Percentiles rank a stretch among this genome's conserved stretches.
These are phyloP conservation scores for Drosophila kikkawai DNA, from an alignment of 1,140 invertebrate species.

Conservation along the genomic window DNA sequence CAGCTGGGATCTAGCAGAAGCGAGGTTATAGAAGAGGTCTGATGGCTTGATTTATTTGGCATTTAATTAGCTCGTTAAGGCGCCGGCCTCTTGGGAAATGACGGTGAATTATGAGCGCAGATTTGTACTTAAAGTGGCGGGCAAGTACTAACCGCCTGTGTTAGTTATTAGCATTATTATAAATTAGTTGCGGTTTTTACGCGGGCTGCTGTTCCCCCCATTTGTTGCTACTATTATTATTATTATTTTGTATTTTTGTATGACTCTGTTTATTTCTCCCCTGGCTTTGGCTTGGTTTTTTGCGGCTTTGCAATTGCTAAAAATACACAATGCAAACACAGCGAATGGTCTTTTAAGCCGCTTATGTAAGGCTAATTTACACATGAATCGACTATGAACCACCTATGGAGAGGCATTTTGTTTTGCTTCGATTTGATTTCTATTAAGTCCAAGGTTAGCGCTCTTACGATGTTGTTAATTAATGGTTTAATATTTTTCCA, in stretches of 20 bases:
- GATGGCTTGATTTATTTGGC: slow-evolving; percentile 56
- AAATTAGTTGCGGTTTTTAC: slow-evolving; percentile 74
- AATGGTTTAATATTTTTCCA: slow-evolving; percentile 74
- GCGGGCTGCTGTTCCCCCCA: slow-evolving; percentile 34
- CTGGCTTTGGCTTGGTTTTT: slow-evolving; percentile 5
- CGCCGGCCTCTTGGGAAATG: slow-evolving; percentile 65
- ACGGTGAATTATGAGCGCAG: slow-evolving; percentile 34
- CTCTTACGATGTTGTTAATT: slow-evolving; percentile 69
- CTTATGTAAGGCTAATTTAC: slow-evolving; percentile 83
- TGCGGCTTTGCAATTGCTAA: slow-evolving; percentile 79
- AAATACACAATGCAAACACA: slow-evolving; percentile 59
- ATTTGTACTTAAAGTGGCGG: background rate
- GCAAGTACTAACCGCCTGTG: slow-evolving; percentile 7
- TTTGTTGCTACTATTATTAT: slow-evolving; percentile 32
- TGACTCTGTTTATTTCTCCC: slow-evolving; percentile 26
- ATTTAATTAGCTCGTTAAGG: slow-evolving; percentile 70
- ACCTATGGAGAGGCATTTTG: slow-evolving; percentile 62
- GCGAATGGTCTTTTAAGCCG: slow-evolving; percentile 60
- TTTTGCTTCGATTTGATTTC: slow-evolving; percentile 75
- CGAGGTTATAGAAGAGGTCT: slow-evolving; percentile 43
- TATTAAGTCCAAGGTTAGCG: slow-evolving; percentile 81
- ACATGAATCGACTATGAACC: slow-evolving; percentile 73
- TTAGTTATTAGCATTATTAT: slow-evolving; percentile 57
- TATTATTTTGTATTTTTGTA: slow-evolving; percentile 32
- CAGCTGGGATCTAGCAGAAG: slow-evolving; percentile 23